Conservation (phyloP, 2,888 invertebrate species). For the Seira ritae region DNA sequence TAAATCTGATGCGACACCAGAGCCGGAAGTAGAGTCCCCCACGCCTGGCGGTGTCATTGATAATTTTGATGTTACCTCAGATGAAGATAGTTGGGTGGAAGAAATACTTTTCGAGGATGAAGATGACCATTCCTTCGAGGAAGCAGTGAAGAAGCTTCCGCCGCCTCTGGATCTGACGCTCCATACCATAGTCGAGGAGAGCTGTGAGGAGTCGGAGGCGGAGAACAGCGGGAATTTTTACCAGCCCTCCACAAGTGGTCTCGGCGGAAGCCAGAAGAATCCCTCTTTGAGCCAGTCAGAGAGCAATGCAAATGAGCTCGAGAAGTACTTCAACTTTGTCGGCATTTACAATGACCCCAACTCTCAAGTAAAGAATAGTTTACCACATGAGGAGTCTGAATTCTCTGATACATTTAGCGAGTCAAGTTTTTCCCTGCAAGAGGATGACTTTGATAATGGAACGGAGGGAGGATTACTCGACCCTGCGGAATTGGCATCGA, state of each 20-base stretch:
- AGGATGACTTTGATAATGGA: slow-evolving; percentile 58
- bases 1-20: slow-evolving; percentile 58
- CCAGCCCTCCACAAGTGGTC: slow-evolving; percentile 56
- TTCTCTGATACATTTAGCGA: slow-evolving; percentile 78
- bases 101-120: slow-evolving; percentile 77
- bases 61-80: slow-evolving; percentile 77
- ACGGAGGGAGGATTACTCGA: slow-evolving; percentile 76
- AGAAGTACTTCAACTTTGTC: slow-evolving; percentile 94
- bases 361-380: slow-evolving; percentile 67
- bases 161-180: slow-evolving; percentile 91
- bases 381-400: slow-evolving; percentile 75
- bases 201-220: slow-evolving; percentile 88
- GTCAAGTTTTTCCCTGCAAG: slow-evolving; percentile 75
- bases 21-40: slow-evolving; percentile 58
- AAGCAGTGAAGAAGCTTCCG: slow-evolving; percentile 77
- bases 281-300: slow-evolving; percentile 49
- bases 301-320: slow-evolving; percentile 79
- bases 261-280: slow-evolving; percentile 49
- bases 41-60: slow-evolving; percentile 62
- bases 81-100: slow-evolving; percentile 95
- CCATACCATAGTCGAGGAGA: slow-evolving; percentile 95
- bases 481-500: slow-evolving; percentile 87
- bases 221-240: slow-evolving; percentile 71
- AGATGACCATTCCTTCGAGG: slow-evolving; percentile 54
- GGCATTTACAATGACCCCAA: slow-evolving; percentile 78